Evolutionary conservation across 2,888 invertebrate genomes (phyloP), one percentile per base, ranked within the genome.

Genomic region (Drosophila affinis): DNA sequence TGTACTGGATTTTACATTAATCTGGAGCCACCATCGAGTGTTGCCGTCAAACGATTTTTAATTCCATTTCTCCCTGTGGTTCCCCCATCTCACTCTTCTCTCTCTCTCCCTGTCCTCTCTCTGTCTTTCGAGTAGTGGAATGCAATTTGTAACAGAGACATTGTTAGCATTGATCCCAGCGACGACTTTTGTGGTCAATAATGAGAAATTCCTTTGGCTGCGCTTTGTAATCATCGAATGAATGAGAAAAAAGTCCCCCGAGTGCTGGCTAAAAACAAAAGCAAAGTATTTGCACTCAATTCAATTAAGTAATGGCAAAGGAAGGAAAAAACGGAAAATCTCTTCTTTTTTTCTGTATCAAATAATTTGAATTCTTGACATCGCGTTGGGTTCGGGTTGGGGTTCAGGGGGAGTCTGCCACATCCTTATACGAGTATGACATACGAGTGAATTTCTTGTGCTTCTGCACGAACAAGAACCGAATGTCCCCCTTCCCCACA

Each of bases 171-270:
- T 83, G 69, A 68, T 61, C 67, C 67, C 79, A 29, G 51, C 55
- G 61, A 49, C 74, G 86, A 82, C 79, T 86, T 88, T 62, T 82
- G 82, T 79, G 82, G 82, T 83, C 82, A 86, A 86, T 83, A 83
- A 83, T 83, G 82, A 82, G 77, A 83, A 83, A 83, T 83, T 88
- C 88, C 73, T 77, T 58, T 74, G 88, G 81, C 63, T 64, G 69
- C 57, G 88, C 79, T 81, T 75, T 72, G 83, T 71, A 83, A 75
- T 87, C 69, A 75, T 67, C 55, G 65, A 69, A 39, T 14, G 57
- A 24, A 39, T 39, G 39, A 39, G 44, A 45, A 63, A 21, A 48
- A 39, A 21, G 3, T 3, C 18, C 4, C 27, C 34, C 29, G 7
- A 7, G 29, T 7, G 9, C 29, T 9, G 29, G 47, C 14, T 55